Base-by-base conservation (phyloP, 2,888 invertebrate species). In the Eupithecia pulchellata region DNA sequence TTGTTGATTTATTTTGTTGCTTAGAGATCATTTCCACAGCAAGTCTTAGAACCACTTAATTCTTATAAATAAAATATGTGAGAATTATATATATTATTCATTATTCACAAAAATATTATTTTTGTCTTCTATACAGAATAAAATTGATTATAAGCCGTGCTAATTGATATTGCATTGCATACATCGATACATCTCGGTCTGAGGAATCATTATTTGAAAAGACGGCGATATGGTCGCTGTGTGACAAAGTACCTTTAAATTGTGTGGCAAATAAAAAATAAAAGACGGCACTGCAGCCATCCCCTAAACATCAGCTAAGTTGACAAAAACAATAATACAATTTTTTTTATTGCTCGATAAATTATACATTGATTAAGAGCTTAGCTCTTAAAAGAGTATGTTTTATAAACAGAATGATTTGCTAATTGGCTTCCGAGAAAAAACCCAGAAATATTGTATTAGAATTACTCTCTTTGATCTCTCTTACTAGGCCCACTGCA, bases 401-500 rank as follows among this genome's bases (percentile, higher is more conserved):
- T 20, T 1, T 9, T 13, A 20, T 25, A 11, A 52, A 52, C 4
- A 52, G 52, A 52, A 52, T 25, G 11, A 52, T 4, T 52, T 25
- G 3, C 25, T 20, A 52, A 52, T 52, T 4, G 20, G 52, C 11
- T 52, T 25, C 25, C 52, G 13, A 52, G 25, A n/a, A n/a, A n/a
- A n/a, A n/a, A n/a, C n/a, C 4, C 20, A 52, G 25, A 52, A 52
- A 52, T 52, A 11, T 20, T 47, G n/a, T 20, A 47, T 25, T 13
- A 25, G 0, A 4, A 4, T 25, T n/a, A n/a, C n/a, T n/a, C n/a
- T 25, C 20, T 47, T 47, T 47, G 47, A 52, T 52, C 52, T 52
- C 25, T 20, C 25, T 52, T 11, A 52, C 25, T 47, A 25, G 13
- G 52, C 20, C 52, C 17, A 57, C 57, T 57, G 65, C 65, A 57